phyloP scores from a whole-genome alignment of 2,888 invertebrate genomes.

The Raillietiella orientalis region DNA sequence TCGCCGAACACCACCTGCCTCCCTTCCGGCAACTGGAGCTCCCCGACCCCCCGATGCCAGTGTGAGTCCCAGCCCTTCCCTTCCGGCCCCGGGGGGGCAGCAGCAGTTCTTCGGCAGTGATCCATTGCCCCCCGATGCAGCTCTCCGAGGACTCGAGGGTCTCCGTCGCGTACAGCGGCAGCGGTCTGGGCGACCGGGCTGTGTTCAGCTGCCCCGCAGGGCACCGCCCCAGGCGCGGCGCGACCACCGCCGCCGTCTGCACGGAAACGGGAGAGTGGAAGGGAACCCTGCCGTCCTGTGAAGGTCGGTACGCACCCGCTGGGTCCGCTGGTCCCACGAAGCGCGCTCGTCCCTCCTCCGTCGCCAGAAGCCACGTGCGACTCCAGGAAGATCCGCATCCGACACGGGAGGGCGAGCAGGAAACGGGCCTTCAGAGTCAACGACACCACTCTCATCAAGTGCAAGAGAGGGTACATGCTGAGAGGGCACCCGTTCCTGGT shows the following conservation, averaged over 20 bases:
- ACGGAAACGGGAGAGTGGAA: constrained; percentile 47
- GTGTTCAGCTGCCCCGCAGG: constrained; percentile 45
- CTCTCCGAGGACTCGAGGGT: too few relatives aligned
- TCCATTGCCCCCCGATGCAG: too few relatives aligned
- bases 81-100: constrained; percentile 5
- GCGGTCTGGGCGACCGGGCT: constrained; percentile 44
- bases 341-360: too few relatives aligned
- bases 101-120: too few relatives aligned
- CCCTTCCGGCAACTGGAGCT: constrained; percentile 61
- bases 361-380: too few relatives aligned
- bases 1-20: constrained; percentile 33
- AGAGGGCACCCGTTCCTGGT: constrained; percentile 64
- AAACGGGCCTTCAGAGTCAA: constrained; percentile 44
- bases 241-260: constrained; percentile 37
- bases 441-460: constrained; percentile 55
- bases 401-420: too few relatives aligned
- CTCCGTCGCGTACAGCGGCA: too few relatives aligned
- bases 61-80: constrained; percentile 7
- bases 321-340: too few relatives aligned
- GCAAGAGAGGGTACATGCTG: constrained; percentile 57
- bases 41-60: constrained; percentile 35
- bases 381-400: too few relatives aligned
- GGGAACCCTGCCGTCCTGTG: constrained; percentile 34
- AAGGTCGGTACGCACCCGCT: constrained; percentile 27
- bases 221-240: constrained; percentile 36